Evolutionary conservation across 2,888 invertebrate species (phyloP), one percentile per base, ranked within the genome.

Genomic region (Malachius bipustulatus): DNA sequence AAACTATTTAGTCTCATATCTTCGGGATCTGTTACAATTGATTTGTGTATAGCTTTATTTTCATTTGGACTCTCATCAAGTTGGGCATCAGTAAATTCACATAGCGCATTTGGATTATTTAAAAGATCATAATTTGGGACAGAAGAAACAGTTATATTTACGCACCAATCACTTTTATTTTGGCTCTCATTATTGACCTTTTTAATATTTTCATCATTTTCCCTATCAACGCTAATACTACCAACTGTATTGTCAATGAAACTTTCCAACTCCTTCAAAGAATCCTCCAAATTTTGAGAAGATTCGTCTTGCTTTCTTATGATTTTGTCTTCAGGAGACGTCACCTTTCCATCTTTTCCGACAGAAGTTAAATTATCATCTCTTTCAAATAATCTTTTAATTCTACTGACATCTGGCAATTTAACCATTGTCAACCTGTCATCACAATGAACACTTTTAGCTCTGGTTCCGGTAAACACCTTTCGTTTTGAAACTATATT

Each of bases 61-160:
- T 29, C 29, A 9, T 29, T 29, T 9, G 8, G 29, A 29, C n/a
- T n/a, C n/a, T n/a, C n/a, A n/a, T n/a, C n/a, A n/a, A n/a, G n/a
- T n/a, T n/a, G n/a, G n/a, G n/a, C n/a, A n/a, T n/a, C n/a, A n/a
- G n/a, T n/a, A n/a, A n/a, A n/a, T n/a, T n/a, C n/a, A n/a, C n/a
- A n/a, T n/a, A n/a, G n/a, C n/a, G n/a, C n/a, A n/a, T n/a, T n/a
- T n/a, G n/a, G n/a, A n/a, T 24, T 26, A 14, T 45, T 39, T 11
- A 49, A 31, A 42, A 39, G 49, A 30, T 49, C 50, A 3, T 44
- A 46, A 39, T 43, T 52, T 2, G 52, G 46, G 34, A 47, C 49
- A 1, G 50, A 41, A 1, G 54, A 48, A 24, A 55, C 53, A 2
- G 55, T 52, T 6, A 55, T 45, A 38, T 51, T 51, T 11, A 49